These are phyloP conservation scores for Anolis apletophallus DNA, from an alignment of 2,797 vertebrate genomes.

Conservation along the genomic window DNA sequence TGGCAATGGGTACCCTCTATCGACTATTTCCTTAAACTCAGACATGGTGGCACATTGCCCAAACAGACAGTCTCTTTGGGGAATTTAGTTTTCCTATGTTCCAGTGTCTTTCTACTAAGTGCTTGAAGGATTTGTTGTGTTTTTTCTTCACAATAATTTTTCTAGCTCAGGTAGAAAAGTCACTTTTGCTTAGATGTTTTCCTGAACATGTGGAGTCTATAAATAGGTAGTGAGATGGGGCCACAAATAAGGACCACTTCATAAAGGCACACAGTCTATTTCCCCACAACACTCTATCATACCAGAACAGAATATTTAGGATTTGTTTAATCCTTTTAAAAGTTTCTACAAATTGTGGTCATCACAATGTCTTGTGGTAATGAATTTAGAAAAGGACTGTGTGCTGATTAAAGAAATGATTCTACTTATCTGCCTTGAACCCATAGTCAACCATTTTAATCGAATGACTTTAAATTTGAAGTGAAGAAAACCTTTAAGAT, in stretches of 20 bases:
- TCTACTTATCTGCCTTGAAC: neutral
- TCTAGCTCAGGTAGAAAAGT: neutral
- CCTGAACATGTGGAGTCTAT: no score
- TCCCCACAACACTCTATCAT: no score
- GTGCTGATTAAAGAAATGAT: neutral
- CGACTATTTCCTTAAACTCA: neutral
- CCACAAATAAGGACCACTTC: no score
- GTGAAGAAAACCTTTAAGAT: neutral
- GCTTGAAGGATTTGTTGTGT: conserved; percentile 10
- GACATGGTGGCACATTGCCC: neutral
- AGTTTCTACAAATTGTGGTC: neutral
- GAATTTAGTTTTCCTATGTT: neutral
- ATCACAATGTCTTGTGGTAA: neutral
- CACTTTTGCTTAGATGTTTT: no score
- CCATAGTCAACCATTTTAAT: neutral
- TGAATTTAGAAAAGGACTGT: neutral
- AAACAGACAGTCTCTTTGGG: neutral
- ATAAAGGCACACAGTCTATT: neutral
- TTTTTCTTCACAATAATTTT: conserved; percentile 32
- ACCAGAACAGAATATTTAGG: neutral
- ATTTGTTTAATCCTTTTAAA: neutral
- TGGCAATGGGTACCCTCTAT: neutral
- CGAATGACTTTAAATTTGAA: neutral
- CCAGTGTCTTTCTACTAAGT: neutral
- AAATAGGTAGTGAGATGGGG: no score